Conservation (phyloP, 2,888 invertebrate species). For the Leptura quadrifasciata region DNA sequence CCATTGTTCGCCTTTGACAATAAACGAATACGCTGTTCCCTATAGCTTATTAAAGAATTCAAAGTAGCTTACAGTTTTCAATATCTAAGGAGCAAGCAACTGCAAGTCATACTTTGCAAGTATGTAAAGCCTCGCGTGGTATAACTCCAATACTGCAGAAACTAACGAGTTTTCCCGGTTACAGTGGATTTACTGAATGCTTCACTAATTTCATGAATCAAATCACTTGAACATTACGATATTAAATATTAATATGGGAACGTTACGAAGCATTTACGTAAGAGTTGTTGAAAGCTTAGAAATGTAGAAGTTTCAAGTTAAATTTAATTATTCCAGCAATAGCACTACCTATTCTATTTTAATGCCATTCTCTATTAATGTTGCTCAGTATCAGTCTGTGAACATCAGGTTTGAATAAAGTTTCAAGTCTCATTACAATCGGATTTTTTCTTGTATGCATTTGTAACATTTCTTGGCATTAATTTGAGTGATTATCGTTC, state of each 20-base stretch:
- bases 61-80: constrained; percentile 29
- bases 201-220: constrained; percentile 31
- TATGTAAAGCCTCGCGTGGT: constrained; percentile 19
- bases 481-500: too few species aligned
- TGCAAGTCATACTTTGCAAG: not conserved
- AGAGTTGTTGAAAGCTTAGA: not conserved
- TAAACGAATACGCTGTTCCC: constrained; percentile 1
- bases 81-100: not conserved
- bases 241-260: constrained; percentile 9
- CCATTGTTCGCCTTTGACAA: constrained; percentile 11
- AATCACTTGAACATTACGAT: constrained; percentile 23
- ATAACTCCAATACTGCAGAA: constrained; percentile 8
- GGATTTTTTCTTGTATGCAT: too few species aligned
- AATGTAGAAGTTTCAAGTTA: constrained; percentile 12
- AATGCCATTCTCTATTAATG: not conserved
- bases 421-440: too few species aligned
- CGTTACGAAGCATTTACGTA: constrained; percentile 18
- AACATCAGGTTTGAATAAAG: too few species aligned
- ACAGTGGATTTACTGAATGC: constrained; percentile 27
- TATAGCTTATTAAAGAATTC: constrained; percentile 11
- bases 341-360: not conserved
- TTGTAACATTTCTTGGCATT: too few species aligned
- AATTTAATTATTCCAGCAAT: constrained; percentile 23
- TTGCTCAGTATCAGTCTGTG: not conserved
- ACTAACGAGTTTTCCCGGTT: constrained; percentile 12